Base-by-base conservation (phyloP, 2,888 invertebrate species). In the Rhimphoctona megacephalus region DNA sequence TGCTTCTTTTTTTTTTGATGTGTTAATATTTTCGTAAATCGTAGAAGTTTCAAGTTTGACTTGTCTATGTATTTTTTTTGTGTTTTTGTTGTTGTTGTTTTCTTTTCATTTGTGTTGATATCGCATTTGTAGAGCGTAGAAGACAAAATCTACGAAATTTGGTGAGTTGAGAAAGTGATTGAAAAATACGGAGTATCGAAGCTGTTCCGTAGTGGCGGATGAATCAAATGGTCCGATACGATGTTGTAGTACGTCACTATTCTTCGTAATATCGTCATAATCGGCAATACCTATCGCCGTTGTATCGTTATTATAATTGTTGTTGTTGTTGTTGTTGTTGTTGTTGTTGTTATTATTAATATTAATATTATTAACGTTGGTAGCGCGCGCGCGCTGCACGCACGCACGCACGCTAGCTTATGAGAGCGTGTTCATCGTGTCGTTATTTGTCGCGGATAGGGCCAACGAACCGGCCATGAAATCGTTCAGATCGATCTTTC, bases 401-500 rank as follows among this genome's bases (percentile, higher is more conserved):
- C 88, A 89, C 89, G 87, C 89, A 89, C 89, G 87, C 87, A 89
- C 89, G 88, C 89, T 90, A 88, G 88, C 90, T 95, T 96, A 96
- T 93, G 96, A 95, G 94, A 95, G 95, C 94, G 95, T 95, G 93
- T 95, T 94, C 94, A 95, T 94, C 89, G 93, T 93, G 91, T 94
- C 94, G 91, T 94, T 94, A 91, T 90, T 92, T 93, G 95, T 91
- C 93, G 95, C 95, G 93, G 95, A 95, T 88, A 96, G 93, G 90
- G 95, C 95, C 92, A 95, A 95, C 88, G 95, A 95, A 92, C 95
- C 95, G 90, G 96, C 95, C 95, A 96, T 95, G 90, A 96, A 95
- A 95, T 96, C 96, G 95, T 94, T 94, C 89, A 94, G 92, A 92
- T 97, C 97, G 95, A 97, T 97, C 96, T 97, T 97, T 96, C 97